These are phyloP conservation scores for Idris sp. DNA, from an alignment of 1,140 invertebrate genomes.

Conservation along the genomic window DNA sequence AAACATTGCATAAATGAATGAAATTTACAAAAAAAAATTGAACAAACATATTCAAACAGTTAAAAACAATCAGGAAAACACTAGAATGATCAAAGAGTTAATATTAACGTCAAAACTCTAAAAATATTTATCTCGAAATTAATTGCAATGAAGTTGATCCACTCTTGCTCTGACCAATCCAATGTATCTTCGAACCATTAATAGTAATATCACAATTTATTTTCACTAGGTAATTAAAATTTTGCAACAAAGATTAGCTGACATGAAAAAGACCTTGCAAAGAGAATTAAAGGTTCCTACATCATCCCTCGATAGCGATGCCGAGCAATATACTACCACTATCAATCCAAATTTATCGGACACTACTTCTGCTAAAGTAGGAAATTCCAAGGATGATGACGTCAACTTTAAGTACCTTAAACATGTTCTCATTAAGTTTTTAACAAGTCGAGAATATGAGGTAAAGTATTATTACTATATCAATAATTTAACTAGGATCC, in stretches of 20 bases:
- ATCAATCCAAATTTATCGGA: conserved; percentile 79
- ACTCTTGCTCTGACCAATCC: no score
- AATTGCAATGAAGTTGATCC: no score
- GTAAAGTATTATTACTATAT: conserved; percentile 69
- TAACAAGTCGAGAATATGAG: conserved; percentile 91
- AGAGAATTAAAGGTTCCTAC: conserved; percentile 85
- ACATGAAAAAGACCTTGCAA: conserved; percentile 94
- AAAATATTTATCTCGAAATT: no score
- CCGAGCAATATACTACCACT: conserved; percentile 73
- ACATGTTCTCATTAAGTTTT: conserved; percentile 94
- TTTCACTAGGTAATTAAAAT: conserved; percentile 87
- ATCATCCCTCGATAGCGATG: conserved; percentile 71
- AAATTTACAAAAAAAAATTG: no score
- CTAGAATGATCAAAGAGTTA: no score
- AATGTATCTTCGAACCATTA: no score
- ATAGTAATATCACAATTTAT: no score
- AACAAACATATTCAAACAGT: no score
- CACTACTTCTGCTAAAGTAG: conserved; percentile 75
- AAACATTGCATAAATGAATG: no score
- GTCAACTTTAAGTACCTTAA: conserved; percentile 93
- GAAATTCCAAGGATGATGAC: conserved; percentile 80
- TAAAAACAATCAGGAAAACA: no score
- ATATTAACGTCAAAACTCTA: no score
- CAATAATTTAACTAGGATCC: no score
- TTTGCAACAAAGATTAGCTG: conserved; percentile 89